Conservation (phyloP, 2,797 vertebrate species). For the Onychomys leucogaster region DNA sequence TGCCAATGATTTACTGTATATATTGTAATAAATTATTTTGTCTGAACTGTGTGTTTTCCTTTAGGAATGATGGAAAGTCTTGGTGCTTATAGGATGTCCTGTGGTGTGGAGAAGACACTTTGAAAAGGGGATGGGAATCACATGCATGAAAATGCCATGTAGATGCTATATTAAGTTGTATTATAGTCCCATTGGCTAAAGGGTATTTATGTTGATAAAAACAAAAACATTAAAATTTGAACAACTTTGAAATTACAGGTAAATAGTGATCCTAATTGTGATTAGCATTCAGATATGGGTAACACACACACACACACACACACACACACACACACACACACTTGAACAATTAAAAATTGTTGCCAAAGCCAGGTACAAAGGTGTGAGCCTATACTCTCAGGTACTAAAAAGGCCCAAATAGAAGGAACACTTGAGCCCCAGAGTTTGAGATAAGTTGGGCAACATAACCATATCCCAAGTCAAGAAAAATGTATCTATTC, state of each 20-base stretch:
- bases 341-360: neutral
- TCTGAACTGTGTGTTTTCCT: constrained; percentile 51
- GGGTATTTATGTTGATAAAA: constrained; percentile 50
- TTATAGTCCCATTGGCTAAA: constrained; percentile 5
- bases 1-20: neutral
- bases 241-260: neutral
- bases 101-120: neutral
- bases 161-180: neutral
- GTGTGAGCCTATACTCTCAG: neutral
- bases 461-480: neutral
- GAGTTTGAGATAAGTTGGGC: neutral
- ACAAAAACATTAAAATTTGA: constrained; percentile 34
- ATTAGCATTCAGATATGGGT: neutral
- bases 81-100: constrained; percentile 48
- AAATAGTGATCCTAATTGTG: neutral
- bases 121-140: neutral
- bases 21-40: constrained; percentile 62
- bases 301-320: neutral
- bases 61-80: neutral
- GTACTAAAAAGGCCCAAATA: neutral
- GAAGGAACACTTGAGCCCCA: neutral
- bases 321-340: neutral
- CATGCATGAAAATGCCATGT: neutral
- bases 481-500: neutral
- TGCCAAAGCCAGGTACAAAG: neutral